Base-by-base conservation (phyloP, 2,797 vertebrate species). In the Atherinosoma microstoma region DNA sequence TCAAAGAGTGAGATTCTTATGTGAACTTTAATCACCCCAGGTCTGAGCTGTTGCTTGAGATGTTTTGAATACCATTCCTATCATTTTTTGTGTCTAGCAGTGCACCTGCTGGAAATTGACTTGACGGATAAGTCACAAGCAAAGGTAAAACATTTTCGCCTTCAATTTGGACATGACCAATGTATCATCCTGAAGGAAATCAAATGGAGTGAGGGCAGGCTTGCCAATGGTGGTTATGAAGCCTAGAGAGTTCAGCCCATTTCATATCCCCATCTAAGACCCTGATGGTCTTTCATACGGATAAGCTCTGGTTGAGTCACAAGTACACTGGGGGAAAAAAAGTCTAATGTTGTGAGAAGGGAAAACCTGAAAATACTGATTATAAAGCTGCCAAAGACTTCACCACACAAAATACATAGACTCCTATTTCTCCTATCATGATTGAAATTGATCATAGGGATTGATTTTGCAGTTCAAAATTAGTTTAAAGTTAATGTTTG, bases 171-270 rank as follows among this genome's bases (percentile, higher is more conserved):
- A 87, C 77, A 78, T 76, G 79, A 78, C 82, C 78, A 70, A 84
- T 80, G 83, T 78, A 85, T 91, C 81, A 88, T 82, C 83, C 84
- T 75, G 80, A 63, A 83, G 80, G 72, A 85, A 89, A 89, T 87
- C 75, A 81, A 90, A 88, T 47, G 9, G 85, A 76, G 83, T 47
- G 40, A 59, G 74, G 62, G 76, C 68, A 79, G 78, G 70, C 51
- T 45, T 76, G 80, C 77, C 58, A 57, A 24, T 67, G 72, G 75
- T 75, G 73, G 82, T 73, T 81, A 69, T 58, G 69, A 76, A 78
- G 56, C 58, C 40, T 34, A 30, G 72, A n/a, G 54, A 70, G 60
- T 84, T 77, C 65, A 75, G 73, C 42, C 71, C 45, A 59, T 78
- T 88, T 89, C 64, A 42, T 71, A 60, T 75, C 57, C 54, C 30